phyloP scores from a whole-genome alignment of 2,888 invertebrate species.

The Agrotis puta region DNA sequence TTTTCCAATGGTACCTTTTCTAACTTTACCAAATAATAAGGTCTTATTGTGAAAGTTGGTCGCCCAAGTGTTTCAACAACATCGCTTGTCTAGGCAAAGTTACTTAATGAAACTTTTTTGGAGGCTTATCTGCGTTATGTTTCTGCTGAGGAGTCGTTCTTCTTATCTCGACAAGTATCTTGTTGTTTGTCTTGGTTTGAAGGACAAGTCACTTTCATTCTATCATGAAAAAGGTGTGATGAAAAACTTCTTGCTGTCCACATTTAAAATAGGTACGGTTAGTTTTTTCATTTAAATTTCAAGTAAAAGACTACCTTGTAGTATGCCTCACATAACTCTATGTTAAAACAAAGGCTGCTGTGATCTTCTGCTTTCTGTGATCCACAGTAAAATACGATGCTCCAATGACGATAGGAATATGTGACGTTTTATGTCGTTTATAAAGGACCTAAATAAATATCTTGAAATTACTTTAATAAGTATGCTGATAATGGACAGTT shows the following conservation, averaged over 20 bases:
- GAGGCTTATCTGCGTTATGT: not conserved
- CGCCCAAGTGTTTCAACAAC: constrained; percentile 27
- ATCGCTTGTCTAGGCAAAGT: constrained; percentile 40
- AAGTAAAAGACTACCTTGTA: too few species aligned
- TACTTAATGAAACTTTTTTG: constrained; percentile 46
- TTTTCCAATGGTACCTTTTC: constrained; percentile 31
- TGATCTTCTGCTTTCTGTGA: too few species aligned
- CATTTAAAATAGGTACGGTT: too few species aligned
- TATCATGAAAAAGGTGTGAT: not conserved
- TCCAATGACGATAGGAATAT: too few species aligned
- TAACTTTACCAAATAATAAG: constrained; percentile 23
- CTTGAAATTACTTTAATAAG: too few species aligned
- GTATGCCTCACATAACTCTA: too few species aligned
- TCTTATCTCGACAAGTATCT: not conserved
- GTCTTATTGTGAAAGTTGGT: constrained; percentile 47
- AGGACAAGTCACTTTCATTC: not conserved
- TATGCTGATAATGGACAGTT: not conserved
- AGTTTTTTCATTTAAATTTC: too few species aligned
- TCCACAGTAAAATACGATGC: too few species aligned
- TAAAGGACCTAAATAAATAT: too few species aligned
- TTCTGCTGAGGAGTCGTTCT: not conserved
- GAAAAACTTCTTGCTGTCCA: too few species aligned
- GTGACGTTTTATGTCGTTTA: too few species aligned
- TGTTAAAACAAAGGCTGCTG: too few species aligned
- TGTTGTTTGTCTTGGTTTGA: not conserved